Base-by-base conservation (phyloP, 1,140 invertebrate genomes). In the Drosophila sucinea region DNA sequence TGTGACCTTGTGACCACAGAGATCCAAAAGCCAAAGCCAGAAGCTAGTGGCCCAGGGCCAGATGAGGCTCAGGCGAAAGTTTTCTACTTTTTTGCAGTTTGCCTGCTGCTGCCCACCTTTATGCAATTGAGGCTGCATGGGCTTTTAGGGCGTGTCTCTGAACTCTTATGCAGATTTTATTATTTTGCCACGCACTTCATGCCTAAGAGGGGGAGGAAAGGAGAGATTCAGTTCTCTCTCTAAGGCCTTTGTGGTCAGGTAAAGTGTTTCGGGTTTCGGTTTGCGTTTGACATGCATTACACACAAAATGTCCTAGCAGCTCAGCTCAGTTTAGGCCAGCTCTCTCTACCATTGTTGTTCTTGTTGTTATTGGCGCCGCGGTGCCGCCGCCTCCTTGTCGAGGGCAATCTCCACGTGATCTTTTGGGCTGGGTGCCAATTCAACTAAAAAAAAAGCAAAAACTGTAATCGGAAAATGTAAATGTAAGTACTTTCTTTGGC, bases 281-380 rank as follows among this genome's bases (percentile, higher is more conserved):
- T 85, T 81, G 82, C 81, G 81, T 85, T 85, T 85, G 83, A 85
- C 82, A 85, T 85, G 82, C 82, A 85, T 85, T 79, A 83, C 77
- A 74, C 44, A 27, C 23, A 51, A 51, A 51, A 51, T 51, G 44
- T 27, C 10, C 44, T 27, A 27, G 23, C 4, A 51, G 23, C 23
- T 7, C 35, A 38, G 35, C 35, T 10, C 35, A 0, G 3, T 10
- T 35, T 10, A 0, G 33, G 33, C 33, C 35, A 11, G 7, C 44
- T 27, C 2, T 51, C 17, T 7, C 25, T 25, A 6, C 8, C 17
- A 3, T 47, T 47, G 44, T 47, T 51, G 7, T 47, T 47, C 23
- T 23, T 23, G 41, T 6, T 30, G 17, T 27, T 29, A 29, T 60
- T 29, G 63, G 63, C 73, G 63, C 67, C 67, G 67, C 56, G 78